Base-by-base conservation (phyloP, 2,797 vertebrate species). In the Melanotaenia trifasciata region DNA sequence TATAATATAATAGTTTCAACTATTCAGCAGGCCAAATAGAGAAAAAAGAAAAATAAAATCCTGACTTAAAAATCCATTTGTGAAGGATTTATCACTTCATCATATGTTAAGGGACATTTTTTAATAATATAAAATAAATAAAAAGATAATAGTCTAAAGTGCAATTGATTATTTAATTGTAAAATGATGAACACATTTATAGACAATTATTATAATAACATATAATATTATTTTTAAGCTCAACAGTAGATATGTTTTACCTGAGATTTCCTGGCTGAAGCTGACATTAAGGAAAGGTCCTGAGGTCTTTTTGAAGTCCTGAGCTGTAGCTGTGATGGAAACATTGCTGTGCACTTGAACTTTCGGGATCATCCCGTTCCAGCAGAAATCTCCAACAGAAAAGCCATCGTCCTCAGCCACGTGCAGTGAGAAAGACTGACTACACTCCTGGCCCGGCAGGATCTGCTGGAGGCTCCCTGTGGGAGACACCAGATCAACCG, bases 331-430 rank as follows among this genome's bases (percentile, higher is more conserved):
- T 0, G 93, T 95, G 88, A 99, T 67, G 0, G 95, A 95, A 70
- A 96, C 22, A 16, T 96, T 96, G 68, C 94, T 84, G 43, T 94
- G 94, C 80, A 97, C 86, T 88, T 96, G 96, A 80, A 99, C 83
- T 73, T 93, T 96, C 80, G 95, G 82, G 62, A 98, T 94, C 24
- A 84, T 76, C 32, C 97, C 97, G 0, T 86, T 78, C 0, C 85
- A 88, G 85, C 98, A 99, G 91, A 97, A 99, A 4, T 87, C 74
- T 12, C 98, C 97, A 0, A 98, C 26, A 14, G 86, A 70, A 18
- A 92, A 72, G 0, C 84, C 88, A 0, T 91, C 74, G 0, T 24
- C 76, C 68, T 94, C 89, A 0, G 84, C 88, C 14, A 94, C 58
- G 0, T 86, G 83, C 47, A 96, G 81, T 1, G 93, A 94, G 72